Base-by-base conservation (phyloP, 2,113 vertebrate genomes). In the Actenoides hombroni region DNA sequence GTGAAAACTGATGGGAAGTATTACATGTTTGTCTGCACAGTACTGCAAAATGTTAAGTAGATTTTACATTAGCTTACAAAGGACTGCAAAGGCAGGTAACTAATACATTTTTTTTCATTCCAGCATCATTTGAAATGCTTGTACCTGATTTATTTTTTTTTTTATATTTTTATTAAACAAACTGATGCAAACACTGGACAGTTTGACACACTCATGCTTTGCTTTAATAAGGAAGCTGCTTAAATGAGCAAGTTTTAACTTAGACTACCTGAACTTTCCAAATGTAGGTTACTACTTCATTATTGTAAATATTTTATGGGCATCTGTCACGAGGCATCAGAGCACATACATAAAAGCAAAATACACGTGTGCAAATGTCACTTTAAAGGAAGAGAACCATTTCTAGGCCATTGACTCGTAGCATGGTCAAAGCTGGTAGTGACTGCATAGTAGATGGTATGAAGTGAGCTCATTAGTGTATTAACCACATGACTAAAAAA, bases 281-380 rank as follows among this genome's bases (percentile, higher is more conserved):
- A 93, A 85, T 94, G 87, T 93, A 90, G 94, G 94, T 96, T 96
- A 88, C 53, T 88, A 33, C 65, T 92, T 97, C 68, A 26, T 92
- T 94, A 93, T 13, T 78, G 56, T 96, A 90, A 94, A 94, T 96
- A 94, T 94, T 96, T 96, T 83, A 97, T 96, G 74, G 79, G 68
- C 53, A 57, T 90, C 88, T 93, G 76, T 96, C 85, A 81, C 24
- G 40, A 92, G 83, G 69, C 86, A 73, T 84, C 64, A 56, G 61
- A 92, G 61, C 53, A 59, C 7, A 1, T 42, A 69, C 44, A 56
- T 95, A 88, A 92, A 95, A 95, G 69, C 85, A 89, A 94, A 95
- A 94, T 70, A 33, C 10, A 51, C 46, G 6, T 44, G 40, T 67
- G 48, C n/a, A 76, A 82, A 61, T 83, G 63, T 65, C 35, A 23